Conservation (phyloP, 2,113 vertebrate genomes). For the Xiphophorus maculatus region DNA sequence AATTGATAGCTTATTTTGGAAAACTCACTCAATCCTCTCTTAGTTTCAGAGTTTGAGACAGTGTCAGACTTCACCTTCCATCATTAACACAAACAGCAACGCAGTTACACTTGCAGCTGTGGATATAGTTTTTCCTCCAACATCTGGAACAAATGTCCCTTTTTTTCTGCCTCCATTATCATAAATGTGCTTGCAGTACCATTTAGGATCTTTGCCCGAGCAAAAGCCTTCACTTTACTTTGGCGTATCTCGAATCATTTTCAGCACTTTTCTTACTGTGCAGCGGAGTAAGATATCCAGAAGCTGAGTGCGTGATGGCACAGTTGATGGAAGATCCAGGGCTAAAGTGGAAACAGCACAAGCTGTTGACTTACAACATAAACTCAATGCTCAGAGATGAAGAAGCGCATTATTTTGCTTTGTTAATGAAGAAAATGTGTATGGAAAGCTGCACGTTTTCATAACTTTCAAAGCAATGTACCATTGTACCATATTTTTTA, state of each 20-base stretch:
- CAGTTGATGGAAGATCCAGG: slow-evolving; percentile 28
- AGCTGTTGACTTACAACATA: slow-evolving; percentile 36
- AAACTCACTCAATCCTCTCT: slow-evolving; percentile 25
- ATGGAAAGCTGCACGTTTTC: background rate
- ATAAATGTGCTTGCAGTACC: slow-evolving; percentile 54
- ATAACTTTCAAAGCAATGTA: background rate
- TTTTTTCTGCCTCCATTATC: slow-evolving; percentile 25
- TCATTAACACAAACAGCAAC: slow-evolving; percentile 41
- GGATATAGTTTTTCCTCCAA: slow-evolving; percentile 49
- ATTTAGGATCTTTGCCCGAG: slow-evolving; percentile 44
- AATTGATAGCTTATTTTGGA: slow-evolving; percentile 22
- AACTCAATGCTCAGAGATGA: slow-evolving; percentile 29
- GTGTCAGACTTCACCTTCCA: slow-evolving; percentile 60
- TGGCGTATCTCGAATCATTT: slow-evolving; percentile 30
- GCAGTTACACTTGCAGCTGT: slow-evolving; percentile 66
- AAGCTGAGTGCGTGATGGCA: slow-evolving; percentile 34
- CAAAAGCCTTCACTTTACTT: slow-evolving; percentile 38
- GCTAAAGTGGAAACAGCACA: slow-evolving; percentile 46
- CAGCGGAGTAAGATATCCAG: slow-evolving; percentile 35
- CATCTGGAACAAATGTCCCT: slow-evolving; percentile 61
- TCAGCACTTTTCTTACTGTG: slow-evolving; percentile 41
- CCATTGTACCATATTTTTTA: background rate
- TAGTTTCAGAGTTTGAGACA: slow-evolving; percentile 30
- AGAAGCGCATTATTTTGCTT: slow-evolving; percentile 22
- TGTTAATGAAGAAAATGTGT: slow-evolving; percentile 15